These are phyloP conservation scores for Acleris holmiana DNA, from an alignment of 2,888 invertebrate species.

Conservation along the genomic window DNA sequence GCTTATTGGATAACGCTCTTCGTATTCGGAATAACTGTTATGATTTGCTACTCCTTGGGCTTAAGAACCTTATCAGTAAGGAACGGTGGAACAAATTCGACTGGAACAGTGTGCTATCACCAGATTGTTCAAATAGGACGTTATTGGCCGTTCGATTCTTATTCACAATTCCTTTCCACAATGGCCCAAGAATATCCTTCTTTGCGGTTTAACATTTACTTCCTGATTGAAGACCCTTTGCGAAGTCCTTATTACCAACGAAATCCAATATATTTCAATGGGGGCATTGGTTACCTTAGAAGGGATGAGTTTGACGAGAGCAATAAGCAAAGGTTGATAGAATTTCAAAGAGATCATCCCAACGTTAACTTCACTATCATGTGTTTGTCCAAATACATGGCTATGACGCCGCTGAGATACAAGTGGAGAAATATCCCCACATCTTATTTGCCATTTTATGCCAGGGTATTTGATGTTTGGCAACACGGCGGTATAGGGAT, in stretches of 20 bases:
- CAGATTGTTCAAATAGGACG: constrained; percentile 58
- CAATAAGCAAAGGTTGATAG: constrained; percentile 52
- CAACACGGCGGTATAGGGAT: constrained; percentile 80
- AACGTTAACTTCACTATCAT: constrained; percentile 73
- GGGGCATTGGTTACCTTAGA: constrained; percentile 49
- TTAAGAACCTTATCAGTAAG: constrained; percentile 59
- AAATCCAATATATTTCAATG: constrained; percentile 55
- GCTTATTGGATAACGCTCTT: constrained; percentile 75
- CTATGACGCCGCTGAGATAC: constrained; percentile 73
- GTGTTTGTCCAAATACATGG: constrained; percentile 72
- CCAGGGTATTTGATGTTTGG: constrained; percentile 81
- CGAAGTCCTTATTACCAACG: constrained; percentile 44
- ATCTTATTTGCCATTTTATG: constrained; percentile 74
- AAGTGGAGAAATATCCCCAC: constrained; percentile 77
- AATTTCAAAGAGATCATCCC: constrained; percentile 61
- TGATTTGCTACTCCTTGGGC: constrained; percentile 66
- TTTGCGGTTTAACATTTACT: constrained; percentile 62
- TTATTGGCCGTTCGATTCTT: constrained; percentile 53
- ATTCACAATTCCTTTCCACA: constrained; percentile 61
- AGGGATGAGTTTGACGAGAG: constrained; percentile 48
- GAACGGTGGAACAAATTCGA: constrained; percentile 57
- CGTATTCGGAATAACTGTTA: constrained; percentile 65
- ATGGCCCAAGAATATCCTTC: constrained; percentile 63
- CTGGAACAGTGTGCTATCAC: constrained; percentile 65
- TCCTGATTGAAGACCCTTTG: constrained; percentile 66